Evolutionary conservation across 2,888 invertebrate genomes (phyloP).

Genomic region (Idaea aversata): DNA sequence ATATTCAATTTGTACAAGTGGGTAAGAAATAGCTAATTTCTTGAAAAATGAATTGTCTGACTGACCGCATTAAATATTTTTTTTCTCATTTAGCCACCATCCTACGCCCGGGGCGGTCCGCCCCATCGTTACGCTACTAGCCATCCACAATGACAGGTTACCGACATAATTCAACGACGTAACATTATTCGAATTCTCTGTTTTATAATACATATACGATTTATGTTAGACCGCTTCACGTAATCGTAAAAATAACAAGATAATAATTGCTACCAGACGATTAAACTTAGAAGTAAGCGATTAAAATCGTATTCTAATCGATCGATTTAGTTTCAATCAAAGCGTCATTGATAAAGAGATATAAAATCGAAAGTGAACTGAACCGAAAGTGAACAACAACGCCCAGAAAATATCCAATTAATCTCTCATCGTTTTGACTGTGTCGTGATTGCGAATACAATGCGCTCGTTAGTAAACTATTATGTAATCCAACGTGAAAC

Average conservation of each 20-base stretch:
- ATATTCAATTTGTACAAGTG: too few relatives aligned
- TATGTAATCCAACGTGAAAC: constrained; percentile 20
- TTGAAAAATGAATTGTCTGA: too few relatives aligned
- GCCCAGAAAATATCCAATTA: constrained; percentile 41
- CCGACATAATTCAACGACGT: neutral
- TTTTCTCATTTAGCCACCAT: too few relatives aligned
- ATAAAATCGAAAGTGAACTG: constrained; percentile 34
- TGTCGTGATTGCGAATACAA: constrained; percentile 19
- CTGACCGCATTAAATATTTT: too few relatives aligned
- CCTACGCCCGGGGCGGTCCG: too few relatives aligned
- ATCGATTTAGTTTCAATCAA: constrained; percentile 23
- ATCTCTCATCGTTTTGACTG: constrained; percentile 34
- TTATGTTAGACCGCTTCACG: neutral
- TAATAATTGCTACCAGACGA: neutral
- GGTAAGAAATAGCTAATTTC: too few relatives aligned
- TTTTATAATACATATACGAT: neutral
- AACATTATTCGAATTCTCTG: neutral
- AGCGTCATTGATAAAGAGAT: constrained; percentile 35
- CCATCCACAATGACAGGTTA: constrained; percentile 11
- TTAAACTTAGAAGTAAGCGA: neutral
- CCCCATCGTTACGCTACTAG: too few relatives aligned
- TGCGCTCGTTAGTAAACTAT: constrained; percentile 18
- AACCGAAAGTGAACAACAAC: constrained; percentile 47
- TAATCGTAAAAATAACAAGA: neutral
- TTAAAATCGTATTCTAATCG: constrained; percentile 4